A percentile compares a stretch with the other conserved stretches of the same genome.
These are phyloP conservation scores for Papilio polyxenes DNA, from an alignment of 1,140 invertebrate genomes.

Conservation along the genomic window DNA sequence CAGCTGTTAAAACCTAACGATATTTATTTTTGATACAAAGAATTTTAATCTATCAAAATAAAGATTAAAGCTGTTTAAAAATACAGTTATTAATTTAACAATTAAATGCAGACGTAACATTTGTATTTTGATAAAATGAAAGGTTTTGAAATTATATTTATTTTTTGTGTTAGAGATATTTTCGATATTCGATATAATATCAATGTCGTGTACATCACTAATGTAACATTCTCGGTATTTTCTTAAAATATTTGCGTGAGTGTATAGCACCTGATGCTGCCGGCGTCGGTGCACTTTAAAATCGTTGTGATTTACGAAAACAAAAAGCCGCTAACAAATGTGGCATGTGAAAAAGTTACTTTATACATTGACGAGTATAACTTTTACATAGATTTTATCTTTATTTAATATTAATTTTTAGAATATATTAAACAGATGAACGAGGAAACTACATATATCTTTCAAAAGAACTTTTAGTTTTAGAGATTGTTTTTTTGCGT, in stretches of 20 bases:
- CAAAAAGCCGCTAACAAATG: constrained; percentile 69
- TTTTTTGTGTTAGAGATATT: background rate
- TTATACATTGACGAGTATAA: constrained; percentile 22
- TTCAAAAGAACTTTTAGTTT: too few species aligned
- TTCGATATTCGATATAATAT: constrained; percentile 37
- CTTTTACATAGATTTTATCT: background rate
- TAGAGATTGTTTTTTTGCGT: too few species aligned
- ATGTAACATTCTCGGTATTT: constrained; percentile 67
- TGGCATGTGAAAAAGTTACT: constrained; percentile 56
- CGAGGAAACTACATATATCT: too few species aligned
- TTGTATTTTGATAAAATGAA: background rate
- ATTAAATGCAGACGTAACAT: background rate
- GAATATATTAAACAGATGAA: background rate
- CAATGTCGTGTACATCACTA: constrained; percentile 61
- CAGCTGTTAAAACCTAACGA: background rate
- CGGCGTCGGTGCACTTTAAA: constrained; percentile 73
- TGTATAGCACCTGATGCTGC: constrained; percentile 76
- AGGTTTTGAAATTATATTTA: background rate
- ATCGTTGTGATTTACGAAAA: constrained; percentile 72
- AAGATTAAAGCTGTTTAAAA: background rate
- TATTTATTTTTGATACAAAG: background rate
- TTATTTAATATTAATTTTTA: background rate
- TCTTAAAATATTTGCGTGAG: constrained; percentile 79
- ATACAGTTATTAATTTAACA: background rate
- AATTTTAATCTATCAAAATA: background rate